These are phyloP conservation scores for Gymnothorax javanicus DNA, from an alignment of 2,797 vertebrate species.

Conservation along the genomic window DNA sequence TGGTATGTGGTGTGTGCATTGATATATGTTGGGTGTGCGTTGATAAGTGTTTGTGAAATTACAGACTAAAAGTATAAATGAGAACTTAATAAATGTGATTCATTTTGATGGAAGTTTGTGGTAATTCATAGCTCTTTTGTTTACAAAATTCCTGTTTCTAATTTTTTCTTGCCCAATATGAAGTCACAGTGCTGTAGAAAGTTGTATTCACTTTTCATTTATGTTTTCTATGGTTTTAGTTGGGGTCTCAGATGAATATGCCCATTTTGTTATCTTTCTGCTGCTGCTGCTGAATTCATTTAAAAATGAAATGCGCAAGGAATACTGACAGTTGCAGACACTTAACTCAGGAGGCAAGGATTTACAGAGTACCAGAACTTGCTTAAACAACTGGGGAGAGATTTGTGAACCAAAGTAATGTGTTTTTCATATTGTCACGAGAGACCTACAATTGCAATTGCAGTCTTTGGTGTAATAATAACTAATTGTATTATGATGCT, in stretches of 20 bases:
- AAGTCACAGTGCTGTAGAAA: too few species aligned
- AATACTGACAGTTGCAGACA: neutral
- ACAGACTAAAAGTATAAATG: too few species aligned
- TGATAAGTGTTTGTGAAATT: too few species aligned
- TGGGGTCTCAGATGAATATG: neutral
- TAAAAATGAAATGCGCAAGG: neutral
- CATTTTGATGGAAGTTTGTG: too few species aligned
- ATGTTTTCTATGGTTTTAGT: neutral
- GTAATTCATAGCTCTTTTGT: too few species aligned
- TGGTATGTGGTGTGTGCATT: too few species aligned
- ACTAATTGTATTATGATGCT: slow-evolving; percentile 68
- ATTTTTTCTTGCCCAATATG: too few species aligned
- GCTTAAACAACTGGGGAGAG: neutral
- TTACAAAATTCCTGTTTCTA: too few species aligned
- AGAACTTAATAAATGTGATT: too few species aligned
- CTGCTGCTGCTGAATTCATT: neutral
- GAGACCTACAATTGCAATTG: slow-evolving; percentile 25
- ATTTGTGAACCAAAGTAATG: slow-evolving; percentile 20
- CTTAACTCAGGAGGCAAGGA: neutral
- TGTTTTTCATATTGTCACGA: slow-evolving; percentile 25
- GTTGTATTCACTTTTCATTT: too few species aligned
- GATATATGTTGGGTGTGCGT: too few species aligned
- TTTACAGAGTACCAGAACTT: neutral
- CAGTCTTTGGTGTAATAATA: slow-evolving; percentile 60
- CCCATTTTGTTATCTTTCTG: neutral